These are phyloP conservation scores for Lepidurus couesii DNA, from an alignment of 1,140 invertebrate species.

Conservation along the genomic window DNA sequence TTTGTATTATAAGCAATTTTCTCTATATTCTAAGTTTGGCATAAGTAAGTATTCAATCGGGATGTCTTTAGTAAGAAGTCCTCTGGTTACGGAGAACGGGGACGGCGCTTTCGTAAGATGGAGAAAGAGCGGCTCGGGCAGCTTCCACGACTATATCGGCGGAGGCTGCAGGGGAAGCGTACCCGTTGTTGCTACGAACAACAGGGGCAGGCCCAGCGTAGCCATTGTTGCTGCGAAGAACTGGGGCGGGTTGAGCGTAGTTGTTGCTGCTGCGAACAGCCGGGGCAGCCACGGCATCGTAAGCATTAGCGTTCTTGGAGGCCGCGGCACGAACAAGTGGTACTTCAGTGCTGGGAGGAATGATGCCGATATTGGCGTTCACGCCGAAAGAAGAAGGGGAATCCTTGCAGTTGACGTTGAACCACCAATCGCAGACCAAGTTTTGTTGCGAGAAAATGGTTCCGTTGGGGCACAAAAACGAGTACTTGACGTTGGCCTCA, in stretches of 20 bases:
- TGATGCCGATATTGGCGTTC: conserved; percentile 26
- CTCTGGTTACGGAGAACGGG: neutral
- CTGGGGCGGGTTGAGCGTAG: neutral
- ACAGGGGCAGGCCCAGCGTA: neutral
- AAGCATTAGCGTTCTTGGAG: neutral
- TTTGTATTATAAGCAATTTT: neutral
- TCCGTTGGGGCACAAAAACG: conserved; percentile 79
- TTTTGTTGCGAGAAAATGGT: conserved; percentile 81
- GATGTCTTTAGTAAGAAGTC: neutral
- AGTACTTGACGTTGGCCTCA: conserved; percentile 44
- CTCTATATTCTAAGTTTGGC: neutral
- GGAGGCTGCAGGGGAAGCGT: neutral
- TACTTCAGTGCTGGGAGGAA: neutral
- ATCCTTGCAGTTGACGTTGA: conserved; percentile 67
- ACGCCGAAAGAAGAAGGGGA: neutral
- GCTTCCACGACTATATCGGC: neutral
- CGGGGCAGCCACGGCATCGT: neutral
- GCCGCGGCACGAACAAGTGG: neutral
- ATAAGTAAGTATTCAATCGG: neutral
- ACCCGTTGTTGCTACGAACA: neutral
- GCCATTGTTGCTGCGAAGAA: neutral
- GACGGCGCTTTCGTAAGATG: neutral
- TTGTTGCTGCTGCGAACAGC: neutral
- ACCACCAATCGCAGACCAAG: conserved; percentile 89
- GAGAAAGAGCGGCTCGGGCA: neutral